A percentile compares a stretch with the other conserved stretches of the same genome.
phyloP scores from a whole-genome alignment of 2,888 invertebrate genomes.

The Lasioglossum lativentre region DNA sequence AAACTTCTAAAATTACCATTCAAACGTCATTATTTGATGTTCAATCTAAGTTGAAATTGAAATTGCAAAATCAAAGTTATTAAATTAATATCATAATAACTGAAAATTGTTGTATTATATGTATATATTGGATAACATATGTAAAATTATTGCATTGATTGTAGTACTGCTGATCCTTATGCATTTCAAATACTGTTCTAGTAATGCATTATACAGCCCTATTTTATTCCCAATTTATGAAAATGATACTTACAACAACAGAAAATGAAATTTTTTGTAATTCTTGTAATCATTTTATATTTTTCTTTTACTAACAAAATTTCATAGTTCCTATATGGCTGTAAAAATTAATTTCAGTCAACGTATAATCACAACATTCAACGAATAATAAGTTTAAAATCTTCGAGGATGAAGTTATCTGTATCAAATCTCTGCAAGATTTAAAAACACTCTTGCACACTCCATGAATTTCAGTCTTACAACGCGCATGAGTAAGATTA shows the following conservation, averaged over 20 bases:
- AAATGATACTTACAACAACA: background rate
- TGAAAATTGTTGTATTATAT: background rate
- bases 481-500: slow-evolving; percentile 61
- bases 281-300: background rate
- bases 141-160: no score
- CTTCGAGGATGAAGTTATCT: background rate
- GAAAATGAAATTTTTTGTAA: background rate
- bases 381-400: background rate
- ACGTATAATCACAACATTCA: background rate
- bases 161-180: no score
- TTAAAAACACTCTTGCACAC: slow-evolving; percentile 4
- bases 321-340: background rate
- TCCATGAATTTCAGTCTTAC: slow-evolving; percentile 33
- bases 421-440: background rate
- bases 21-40: background rate
- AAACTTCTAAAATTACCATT: background rate
- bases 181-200: background rate
- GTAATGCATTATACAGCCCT: background rate
- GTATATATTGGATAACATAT: no score
- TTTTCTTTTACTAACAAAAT: background rate
- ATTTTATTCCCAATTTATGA: background rate
- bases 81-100: background rate
- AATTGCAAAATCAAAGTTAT: background rate
- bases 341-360: background rate
- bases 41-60: background rate